phyloP scores from a whole-genome alignment of 2,888 invertebrate species.

The Eristalinus aeneus region DNA sequence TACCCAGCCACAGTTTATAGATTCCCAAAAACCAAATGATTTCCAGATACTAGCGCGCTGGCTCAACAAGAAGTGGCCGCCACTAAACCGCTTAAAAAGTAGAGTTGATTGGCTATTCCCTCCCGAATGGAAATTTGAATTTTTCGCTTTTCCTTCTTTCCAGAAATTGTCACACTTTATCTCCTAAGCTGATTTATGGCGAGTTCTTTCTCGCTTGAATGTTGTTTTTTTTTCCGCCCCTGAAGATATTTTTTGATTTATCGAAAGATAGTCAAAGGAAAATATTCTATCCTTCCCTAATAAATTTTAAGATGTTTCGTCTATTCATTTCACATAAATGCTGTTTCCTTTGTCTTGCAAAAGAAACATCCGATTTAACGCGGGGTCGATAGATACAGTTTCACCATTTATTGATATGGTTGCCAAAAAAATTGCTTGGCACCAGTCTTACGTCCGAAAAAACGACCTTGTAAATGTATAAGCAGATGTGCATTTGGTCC shows the following conservation, averaged over 20 bases:
- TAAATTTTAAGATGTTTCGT: conserved; percentile 2
- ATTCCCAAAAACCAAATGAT: not conserved
- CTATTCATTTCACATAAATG: not conserved
- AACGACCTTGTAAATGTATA: not conserved
- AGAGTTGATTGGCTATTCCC: not conserved
- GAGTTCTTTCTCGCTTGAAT: not conserved
- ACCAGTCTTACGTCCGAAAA: not conserved
- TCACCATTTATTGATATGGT: not conserved
- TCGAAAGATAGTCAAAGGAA: conserved; percentile 11
- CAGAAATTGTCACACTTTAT: not conserved
- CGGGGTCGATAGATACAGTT: not conserved
- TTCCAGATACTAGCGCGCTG: not conserved
- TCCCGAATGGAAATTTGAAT: conserved; percentile 1
- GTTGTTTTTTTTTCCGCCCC: not conserved
- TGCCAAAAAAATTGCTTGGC: not conserved
- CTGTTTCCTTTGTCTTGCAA: not conserved
- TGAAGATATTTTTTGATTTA: conserved; percentile 15
- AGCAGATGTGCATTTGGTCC: not conserved
- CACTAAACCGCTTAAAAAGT: not conserved
- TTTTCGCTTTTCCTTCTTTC: not conserved
- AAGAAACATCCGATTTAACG: not conserved
- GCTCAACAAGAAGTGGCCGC: not conserved
- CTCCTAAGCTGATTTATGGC: conserved; percentile 21
- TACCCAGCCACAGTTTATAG: not conserved
- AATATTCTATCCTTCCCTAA: conserved; percentile 1